These are phyloP conservation scores for Dascyllus trimaculatus DNA, from an alignment of 2,113 vertebrate species.

Conservation along the genomic window DNA sequence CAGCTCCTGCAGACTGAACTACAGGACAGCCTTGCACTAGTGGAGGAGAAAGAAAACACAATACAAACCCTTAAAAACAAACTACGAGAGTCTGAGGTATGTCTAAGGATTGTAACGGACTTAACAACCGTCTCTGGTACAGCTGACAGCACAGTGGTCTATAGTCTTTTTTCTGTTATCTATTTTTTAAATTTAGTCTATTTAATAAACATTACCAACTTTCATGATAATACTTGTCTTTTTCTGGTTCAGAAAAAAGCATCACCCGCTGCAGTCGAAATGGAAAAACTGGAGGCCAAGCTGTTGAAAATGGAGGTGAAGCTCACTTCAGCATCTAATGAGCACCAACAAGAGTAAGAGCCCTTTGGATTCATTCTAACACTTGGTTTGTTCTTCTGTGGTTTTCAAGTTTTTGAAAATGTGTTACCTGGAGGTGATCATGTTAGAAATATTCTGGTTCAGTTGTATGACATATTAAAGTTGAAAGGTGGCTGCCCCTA, in stretches of 20 bases:
- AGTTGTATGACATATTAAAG: neutral
- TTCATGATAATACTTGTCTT: neutral
- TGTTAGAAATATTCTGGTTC: neutral
- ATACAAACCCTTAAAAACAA: constrained; percentile 73
- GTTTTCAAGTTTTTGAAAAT: neutral
- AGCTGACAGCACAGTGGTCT: too few relatives aligned
- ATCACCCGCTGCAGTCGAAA: constrained; percentile 83
- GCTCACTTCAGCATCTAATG: constrained; percentile 80
- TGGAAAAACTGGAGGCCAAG: constrained; percentile 86
- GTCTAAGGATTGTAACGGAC: neutral
- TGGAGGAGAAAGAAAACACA: constrained; percentile 79
- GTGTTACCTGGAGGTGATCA: too few relatives aligned
- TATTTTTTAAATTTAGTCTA: too few relatives aligned
- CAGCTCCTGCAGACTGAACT: constrained; percentile 78
- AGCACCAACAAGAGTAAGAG: constrained; percentile 87
- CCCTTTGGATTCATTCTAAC: neutral
- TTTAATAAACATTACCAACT: neutral
- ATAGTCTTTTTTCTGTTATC: too few relatives aligned
- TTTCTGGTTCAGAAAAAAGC: constrained; percentile 74
- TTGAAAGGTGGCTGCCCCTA: neutral
- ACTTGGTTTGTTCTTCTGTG: neutral
- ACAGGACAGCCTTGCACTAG: constrained; percentile 71
- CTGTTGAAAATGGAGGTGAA: constrained; percentile 87
- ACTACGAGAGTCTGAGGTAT: constrained; percentile 73
- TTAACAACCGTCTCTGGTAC: too few relatives aligned